A percentile compares a stretch with the other conserved stretches of the same genome.
Conservation (phyloP, 1,140 invertebrate genomes). For the Mercenaria mercenaria region DNA sequence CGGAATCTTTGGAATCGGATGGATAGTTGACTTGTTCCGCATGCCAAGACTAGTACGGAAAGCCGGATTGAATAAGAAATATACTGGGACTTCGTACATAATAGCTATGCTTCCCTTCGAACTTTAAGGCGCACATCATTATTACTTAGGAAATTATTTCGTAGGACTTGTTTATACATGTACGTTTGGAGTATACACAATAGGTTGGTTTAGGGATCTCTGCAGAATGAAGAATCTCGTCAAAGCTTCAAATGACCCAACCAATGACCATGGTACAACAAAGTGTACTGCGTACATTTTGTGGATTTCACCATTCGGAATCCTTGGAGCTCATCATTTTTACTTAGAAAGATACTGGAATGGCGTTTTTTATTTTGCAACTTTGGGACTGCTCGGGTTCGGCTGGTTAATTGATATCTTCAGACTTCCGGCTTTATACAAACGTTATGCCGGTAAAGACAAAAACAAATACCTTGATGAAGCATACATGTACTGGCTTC, state of each 20-base stretch:
- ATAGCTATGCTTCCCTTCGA: constrained; percentile 60
- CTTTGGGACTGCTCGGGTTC: constrained; percentile 62
- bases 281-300: constrained; percentile 57
- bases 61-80: constrained; percentile 58
- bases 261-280: constrained; percentile 45
- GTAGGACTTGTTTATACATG: constrained; percentile 55
- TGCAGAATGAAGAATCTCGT: constrained; percentile 60
- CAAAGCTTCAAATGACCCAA: constrained; percentile 47
- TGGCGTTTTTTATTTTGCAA: constrained; percentile 53
- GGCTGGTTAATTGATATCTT: constrained; percentile 67
- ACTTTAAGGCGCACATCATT: constrained; percentile 66
- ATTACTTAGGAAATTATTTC: constrained; percentile 60
- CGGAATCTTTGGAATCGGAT: constrained; percentile 76
- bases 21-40: constrained; percentile 77
- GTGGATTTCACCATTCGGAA: constrained; percentile 55
- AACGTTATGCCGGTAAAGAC: constrained; percentile 39
- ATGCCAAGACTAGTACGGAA: constrained; percentile 76
- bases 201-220: constrained; percentile 64
- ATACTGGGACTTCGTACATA: constrained; percentile 40
- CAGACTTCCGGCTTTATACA: constrained; percentile 57
- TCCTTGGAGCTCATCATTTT: constrained; percentile 68
- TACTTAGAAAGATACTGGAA: constrained; percentile 58
- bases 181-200: constrained; percentile 61
- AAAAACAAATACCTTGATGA: constrained; percentile 68
- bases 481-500: constrained; percentile 65